Base-by-base conservation (phyloP, 2,113 vertebrate species). In the Lasiurus borealis region DNA sequence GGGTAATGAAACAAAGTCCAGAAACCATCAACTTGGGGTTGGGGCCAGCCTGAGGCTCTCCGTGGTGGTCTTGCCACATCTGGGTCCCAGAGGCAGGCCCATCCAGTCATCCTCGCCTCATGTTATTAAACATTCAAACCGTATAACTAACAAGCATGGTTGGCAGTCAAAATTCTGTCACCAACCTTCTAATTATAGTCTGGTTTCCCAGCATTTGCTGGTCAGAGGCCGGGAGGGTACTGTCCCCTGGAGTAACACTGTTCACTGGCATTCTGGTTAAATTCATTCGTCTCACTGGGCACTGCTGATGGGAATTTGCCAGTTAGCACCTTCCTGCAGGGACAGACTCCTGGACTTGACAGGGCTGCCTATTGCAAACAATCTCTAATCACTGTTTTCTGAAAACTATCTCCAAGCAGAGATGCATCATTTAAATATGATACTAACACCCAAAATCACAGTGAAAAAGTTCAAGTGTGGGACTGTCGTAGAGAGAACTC, bases 141-240 rank as follows among this genome's bases (percentile, higher is more conserved):
- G 62, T 68, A 82, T 71, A 95, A 87, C 85, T 81, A 85, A n/a
- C 25, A 34, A 69, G 77, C 18, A 94, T 69, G 46, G 15, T 34
- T 82, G 57, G 91, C 44, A 86, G 72, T 93, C 19, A 85, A 75
- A 91, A 68, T 91, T 91, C 75, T 66, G 21, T 68, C 44, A 52
- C 46, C 46, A 72, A 72, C 59, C 34, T 86, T 94, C 62, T 88
- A 96, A 94, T 88, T 93, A 85, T 52, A 94, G 75, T 75, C 73
- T 90, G 83, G 36, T 80, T 96, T 96, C 71, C 59, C 40, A 82
- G 59, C 96, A 92, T 18, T 46, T 89, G 46, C 62, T 88, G 40
- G 29, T 92, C 81, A 75, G 66, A 89, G 72, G 81, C 81, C 75
- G 72, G 14, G 16, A 88, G 46, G 44, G 66, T 44, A 71, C 68